These are phyloP conservation scores for Medauroidea extradentata DNA, from an alignment of 1,140 invertebrate species.

Conservation along the genomic window DNA sequence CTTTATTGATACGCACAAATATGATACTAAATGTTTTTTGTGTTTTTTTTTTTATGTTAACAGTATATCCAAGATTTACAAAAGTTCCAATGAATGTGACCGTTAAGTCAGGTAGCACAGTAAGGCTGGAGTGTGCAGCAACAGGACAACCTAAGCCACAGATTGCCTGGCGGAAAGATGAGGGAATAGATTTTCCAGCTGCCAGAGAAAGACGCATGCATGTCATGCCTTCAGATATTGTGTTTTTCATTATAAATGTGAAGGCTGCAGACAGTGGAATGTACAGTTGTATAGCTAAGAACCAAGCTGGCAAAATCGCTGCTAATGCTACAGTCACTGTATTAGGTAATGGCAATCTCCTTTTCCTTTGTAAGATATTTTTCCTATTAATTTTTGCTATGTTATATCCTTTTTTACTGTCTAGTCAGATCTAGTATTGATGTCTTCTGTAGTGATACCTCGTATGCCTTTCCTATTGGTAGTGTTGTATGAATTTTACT, in stretches of 20 bases:
- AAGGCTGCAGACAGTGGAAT: conserved; percentile 83
- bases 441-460: too few relatives aligned
- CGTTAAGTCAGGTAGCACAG: conserved; percentile 78
- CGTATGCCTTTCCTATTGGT: too few relatives aligned
- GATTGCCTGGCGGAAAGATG: conserved; percentile 91
- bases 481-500: too few relatives aligned
- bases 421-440: too few relatives aligned
- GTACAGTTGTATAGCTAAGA: conserved; percentile 91
- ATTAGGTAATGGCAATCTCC: conserved; percentile 51
- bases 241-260: conserved; percentile 88
- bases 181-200: conserved; percentile 92
- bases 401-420: too few relatives aligned
- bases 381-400: too few relatives aligned
- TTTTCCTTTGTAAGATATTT: neutral
- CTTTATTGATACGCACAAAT: neutral
- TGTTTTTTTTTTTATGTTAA: conserved; percentile 30
- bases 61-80: conserved; percentile 81
- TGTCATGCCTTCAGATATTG: conserved; percentile 86
- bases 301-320: conserved; percentile 78
- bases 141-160: conserved; percentile 82
- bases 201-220: conserved; percentile 89
- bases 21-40: neutral
- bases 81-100: conserved; percentile 82
- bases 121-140: conserved; percentile 85
- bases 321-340: conserved; percentile 88